Evolutionary conservation across 2,113 vertebrate genomes (phyloP).

Genomic region (Otus sunia): DNA sequence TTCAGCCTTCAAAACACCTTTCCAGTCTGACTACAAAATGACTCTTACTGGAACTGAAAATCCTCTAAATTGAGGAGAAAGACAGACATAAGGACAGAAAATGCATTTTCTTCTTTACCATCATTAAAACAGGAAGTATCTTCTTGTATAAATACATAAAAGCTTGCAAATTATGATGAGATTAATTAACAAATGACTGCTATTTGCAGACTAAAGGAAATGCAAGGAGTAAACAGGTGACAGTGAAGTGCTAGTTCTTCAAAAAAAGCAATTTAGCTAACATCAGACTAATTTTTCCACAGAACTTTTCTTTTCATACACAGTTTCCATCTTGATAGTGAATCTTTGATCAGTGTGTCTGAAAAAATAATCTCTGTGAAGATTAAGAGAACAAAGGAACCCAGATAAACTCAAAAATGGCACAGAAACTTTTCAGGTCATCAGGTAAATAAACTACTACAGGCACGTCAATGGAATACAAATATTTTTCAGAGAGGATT

Average conservation of each 20-base stretch:
- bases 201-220: background rate
- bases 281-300: background rate
- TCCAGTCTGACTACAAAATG: background rate
- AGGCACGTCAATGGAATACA: background rate
- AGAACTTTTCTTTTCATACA: background rate
- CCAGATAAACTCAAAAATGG: background rate
- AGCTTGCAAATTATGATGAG: background rate
- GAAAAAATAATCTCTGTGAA: background rate
- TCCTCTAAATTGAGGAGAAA: background rate
- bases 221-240: background rate
- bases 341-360: constrained; percentile 12
- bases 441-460: background rate
- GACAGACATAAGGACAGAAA: background rate
- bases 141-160: background rate
- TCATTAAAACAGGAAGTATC: background rate
- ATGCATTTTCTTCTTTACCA: background rate
- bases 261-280: background rate
- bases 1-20: background rate
- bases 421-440: background rate
- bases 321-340: background rate
- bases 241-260: background rate
- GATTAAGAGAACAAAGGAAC: constrained; percentile 18
- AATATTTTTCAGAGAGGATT: background rate
- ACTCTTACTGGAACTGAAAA: background rate
- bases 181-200: background rate